Evolutionary conservation across 2,113 vertebrate species (phyloP), one percentile per base, ranked within the genome.

Genomic region (Rhea pennata): DNA sequence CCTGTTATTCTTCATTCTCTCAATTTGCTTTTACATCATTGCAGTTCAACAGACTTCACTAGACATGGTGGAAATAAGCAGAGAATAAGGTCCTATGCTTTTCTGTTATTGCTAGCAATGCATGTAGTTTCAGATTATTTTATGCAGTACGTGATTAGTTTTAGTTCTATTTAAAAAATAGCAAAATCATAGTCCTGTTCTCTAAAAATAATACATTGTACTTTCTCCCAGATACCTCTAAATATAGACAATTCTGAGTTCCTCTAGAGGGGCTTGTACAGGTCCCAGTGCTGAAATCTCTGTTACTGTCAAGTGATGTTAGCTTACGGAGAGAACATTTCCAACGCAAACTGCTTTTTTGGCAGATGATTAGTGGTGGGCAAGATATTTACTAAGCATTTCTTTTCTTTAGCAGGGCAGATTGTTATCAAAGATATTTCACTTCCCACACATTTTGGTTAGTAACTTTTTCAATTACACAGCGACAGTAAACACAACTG

Each of bases 261-360:
- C 82, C 9, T 96, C 61, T 61, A 66, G 19, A 78, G 70, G 83
- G 80, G 17, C 12, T 96, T 79, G 61, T 33, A 19, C 36, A 62
- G 44, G 33, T 66, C 21, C 33, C 70, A 84, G 36, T n/a, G 39
- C 40, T 80, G 87, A 87, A 87, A 61, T 79, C 62, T 88, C 76
- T 73, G n/a, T 66, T 76, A 73, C 64, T 76, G 24, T 71, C 86
- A 86, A 80, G 27, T 58, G 61, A 2, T 15, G 62, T 96, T 61
- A 96, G 78, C 46, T 79, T 39, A 74, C 92, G 71, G 91, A 72
- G 33, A 58, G 58, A 89, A 78, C 20, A 65, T 53, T 87, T 95
- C 58, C 58, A 92, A 80, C 56, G 29, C 8, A 46, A 39, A 76
- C 51, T 64, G 24, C 15, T 26, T 81, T 81, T 92, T 82, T 87